Base-by-base conservation (phyloP, 2,888 invertebrate species). In the Athripsodes cinereus region DNA sequence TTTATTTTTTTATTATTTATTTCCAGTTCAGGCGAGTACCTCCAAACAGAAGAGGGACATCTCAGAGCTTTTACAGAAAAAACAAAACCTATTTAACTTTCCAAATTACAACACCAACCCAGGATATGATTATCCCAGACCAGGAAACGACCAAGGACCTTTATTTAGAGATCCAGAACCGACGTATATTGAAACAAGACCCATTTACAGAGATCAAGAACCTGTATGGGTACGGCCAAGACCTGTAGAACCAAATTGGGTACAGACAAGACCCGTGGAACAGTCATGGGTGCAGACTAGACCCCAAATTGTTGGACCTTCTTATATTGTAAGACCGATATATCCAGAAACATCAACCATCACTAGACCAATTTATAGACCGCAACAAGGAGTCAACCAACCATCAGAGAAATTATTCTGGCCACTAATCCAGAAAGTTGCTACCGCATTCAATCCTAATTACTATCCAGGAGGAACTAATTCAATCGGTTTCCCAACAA, bases 41-140 rank as follows among this genome's bases (percentile, higher is more conserved):
- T 2, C 22, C 21, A 53, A 50, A 48, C 16, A 13, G 20, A 50
- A 46, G 11, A 40, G 62, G 40, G 62, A 62, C 57, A 57, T 62
- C 2, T 59, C 62, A 8, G 62, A 62, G 5, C 46, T 62, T 1
- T 16, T 53, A 3, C 48, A 55, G 22, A 40, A 19, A 18, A 35
- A 26, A 11, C n/a, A 40, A 16, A 40, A 40, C 13, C 16, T 40
- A 40, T 40, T 40, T 3, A 13, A 3, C 2, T 8, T 8, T 3
- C 13, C 40, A n/a, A 13, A n/a, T n/a, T 40, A 8, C 13, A n/a
- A 40, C 16, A 3, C 3, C 13, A 13, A 40, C 13, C 40, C 40
- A n/a, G 57, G 57, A 19, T 59, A 61, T 46, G 48, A 57, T 53
- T 62, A 62, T 31, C 62, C 59, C 8, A 59, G 52, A n/a, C 62